Conservation (phyloP, 1,140 invertebrate genomes). For the Zophobas morio region DNA sequence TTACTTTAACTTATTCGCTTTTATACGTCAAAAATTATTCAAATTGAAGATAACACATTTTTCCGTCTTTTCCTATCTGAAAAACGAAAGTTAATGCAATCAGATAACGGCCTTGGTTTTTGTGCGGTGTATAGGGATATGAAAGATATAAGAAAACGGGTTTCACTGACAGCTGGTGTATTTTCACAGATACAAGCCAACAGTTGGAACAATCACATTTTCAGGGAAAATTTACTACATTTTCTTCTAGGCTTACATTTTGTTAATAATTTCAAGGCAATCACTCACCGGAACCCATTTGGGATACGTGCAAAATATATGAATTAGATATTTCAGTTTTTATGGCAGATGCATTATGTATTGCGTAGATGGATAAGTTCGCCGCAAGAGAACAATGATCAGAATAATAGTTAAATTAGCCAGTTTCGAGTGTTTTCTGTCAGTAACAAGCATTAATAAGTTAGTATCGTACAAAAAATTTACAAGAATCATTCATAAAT, state of each 20-base stretch:
- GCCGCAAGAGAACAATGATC: too few species aligned
- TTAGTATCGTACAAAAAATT: too few species aligned
- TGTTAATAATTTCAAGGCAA: constrained; percentile 39
- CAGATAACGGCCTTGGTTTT: constrained; percentile 38
- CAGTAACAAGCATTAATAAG: too few species aligned
- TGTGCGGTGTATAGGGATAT: constrained; percentile 37
- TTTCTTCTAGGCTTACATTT: constrained; percentile 30
- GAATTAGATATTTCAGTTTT: constrained; percentile 19
- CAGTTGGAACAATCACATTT: constrained; percentile 40
- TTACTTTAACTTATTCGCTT: constrained; percentile 19
- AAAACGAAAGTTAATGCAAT: constrained; percentile 42
- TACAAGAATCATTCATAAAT: too few species aligned
- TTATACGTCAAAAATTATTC: constrained; percentile 36
- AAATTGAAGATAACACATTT: constrained; percentile 38
- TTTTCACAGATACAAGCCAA: constrained; percentile 40
- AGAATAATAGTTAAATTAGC: too few species aligned
- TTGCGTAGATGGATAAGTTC: too few species aligned
- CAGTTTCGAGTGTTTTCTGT: too few species aligned
- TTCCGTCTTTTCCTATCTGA: constrained; percentile 20
- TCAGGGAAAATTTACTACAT: constrained; percentile 35
- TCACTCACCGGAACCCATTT: constrained; percentile 27
- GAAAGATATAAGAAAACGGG: constrained; percentile 42
- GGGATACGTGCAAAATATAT: constrained; percentile 31
- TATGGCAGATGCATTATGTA: neutral
- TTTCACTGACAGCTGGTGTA: constrained; percentile 39